phyloP scores from a whole-genome alignment of 2,113 vertebrate genomes.

The Fulica atra region DNA sequence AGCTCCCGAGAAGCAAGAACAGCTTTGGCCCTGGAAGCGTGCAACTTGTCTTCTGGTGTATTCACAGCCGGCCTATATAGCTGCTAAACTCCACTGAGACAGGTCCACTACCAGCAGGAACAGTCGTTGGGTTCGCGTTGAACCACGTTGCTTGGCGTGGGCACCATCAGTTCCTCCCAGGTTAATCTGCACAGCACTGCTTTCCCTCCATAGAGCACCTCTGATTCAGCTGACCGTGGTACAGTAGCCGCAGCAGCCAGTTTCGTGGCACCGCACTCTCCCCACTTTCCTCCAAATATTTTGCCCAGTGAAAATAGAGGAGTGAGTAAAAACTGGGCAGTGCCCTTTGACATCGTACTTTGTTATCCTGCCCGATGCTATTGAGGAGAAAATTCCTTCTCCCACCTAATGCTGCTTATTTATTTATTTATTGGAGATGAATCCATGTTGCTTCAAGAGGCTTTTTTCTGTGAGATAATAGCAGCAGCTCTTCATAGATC shows the following conservation, averaged over 20 bases:
- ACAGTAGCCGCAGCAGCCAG: background rate
- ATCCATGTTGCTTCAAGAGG: constrained; percentile 89
- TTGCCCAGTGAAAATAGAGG: constrained; percentile 6
- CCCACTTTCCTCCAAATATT: background rate
- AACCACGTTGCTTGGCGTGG: background rate
- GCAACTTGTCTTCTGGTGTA: background rate
- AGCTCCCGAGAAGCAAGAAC: background rate
- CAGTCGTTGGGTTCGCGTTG: background rate
- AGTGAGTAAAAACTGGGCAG: constrained; percentile 55
- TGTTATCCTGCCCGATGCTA: constrained; percentile 40
- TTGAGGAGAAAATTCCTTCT: constrained; percentile 73
- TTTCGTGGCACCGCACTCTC: background rate
- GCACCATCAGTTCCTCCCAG: background rate
- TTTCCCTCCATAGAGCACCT: background rate
- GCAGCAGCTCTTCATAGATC: constrained; percentile 90
- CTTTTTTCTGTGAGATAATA: constrained; percentile 93
- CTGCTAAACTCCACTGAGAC: background rate
- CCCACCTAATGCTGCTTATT: constrained; percentile 69
- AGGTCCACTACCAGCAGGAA: background rate
- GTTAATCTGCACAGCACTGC: background rate
- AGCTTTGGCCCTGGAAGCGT: background rate
- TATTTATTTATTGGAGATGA: constrained; percentile 86
- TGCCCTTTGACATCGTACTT: constrained; percentile 59
- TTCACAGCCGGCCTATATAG: background rate
- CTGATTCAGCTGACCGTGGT: background rate